These are phyloP conservation scores for Dicrostonyx torquatus DNA, from an alignment of 2,797 vertebrate species.

Conservation along the genomic window DNA sequence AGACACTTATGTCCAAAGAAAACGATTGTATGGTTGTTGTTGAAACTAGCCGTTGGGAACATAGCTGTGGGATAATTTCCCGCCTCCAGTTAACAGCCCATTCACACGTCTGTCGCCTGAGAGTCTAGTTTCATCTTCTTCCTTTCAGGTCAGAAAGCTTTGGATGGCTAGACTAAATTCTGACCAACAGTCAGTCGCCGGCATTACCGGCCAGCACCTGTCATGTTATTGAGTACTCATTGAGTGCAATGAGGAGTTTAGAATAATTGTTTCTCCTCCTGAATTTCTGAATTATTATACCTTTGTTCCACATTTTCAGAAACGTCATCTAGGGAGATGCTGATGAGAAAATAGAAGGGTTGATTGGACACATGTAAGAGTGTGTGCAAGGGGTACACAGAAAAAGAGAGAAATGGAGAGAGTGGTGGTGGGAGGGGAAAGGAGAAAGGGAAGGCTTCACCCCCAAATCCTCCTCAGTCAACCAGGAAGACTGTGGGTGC, in stretches of 20 bases:
- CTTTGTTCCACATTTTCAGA: neutral
- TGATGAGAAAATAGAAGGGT: neutral
- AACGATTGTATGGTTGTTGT: neutral
- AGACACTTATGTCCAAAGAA: neutral
- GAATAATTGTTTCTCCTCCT: neutral
- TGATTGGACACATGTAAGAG: neutral
- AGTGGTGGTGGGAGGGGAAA: too few relatives aligned
- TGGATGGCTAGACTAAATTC: slow-evolving; percentile 11
- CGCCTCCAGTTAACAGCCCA: neutral
- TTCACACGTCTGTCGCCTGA: neutral
- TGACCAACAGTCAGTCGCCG: neutral
- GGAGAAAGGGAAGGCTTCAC: neutral
- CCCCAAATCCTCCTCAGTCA: slow-evolving; percentile 20
- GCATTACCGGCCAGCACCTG: neutral
- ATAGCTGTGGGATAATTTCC: neutral
- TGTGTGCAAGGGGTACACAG: neutral
- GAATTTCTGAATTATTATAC: slow-evolving; percentile 50
- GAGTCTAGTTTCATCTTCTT: neutral
- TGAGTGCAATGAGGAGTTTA: neutral
- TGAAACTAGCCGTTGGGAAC: neutral
- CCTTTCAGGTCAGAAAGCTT: slow-evolving; percentile 37
- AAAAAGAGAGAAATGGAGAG: too few relatives aligned
- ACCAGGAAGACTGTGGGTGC: neutral
- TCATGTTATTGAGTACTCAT: neutral
- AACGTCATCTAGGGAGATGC: slow-evolving; percentile 5